A percentile compares a stretch with the other conserved stretches of the same genome.
phyloP scores from a whole-genome alignment of 1,140 invertebrate genomes.

The Laupala kohalensis region DNA sequence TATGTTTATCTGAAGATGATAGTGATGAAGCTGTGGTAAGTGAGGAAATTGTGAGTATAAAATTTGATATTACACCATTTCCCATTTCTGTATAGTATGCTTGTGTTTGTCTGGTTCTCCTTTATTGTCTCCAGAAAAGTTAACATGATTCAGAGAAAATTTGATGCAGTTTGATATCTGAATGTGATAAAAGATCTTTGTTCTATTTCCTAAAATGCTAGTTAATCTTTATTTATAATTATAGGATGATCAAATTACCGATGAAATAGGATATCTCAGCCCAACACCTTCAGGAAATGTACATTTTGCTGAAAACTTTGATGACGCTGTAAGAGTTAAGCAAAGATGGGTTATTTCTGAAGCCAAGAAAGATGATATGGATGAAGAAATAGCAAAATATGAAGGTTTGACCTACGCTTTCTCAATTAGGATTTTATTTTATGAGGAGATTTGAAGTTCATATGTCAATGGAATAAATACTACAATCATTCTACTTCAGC shows the following conservation, averaged over 20 bases:
- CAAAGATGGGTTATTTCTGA: constrained; percentile 78
- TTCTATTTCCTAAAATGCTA: neutral
- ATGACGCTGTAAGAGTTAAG: constrained; percentile 58
- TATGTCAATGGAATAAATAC: too few species aligned
- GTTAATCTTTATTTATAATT: neutral
- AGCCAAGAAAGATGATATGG: constrained; percentile 85
- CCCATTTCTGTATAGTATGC: too few species aligned
- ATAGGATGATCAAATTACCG: neutral
- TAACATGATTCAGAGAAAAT: too few species aligned
- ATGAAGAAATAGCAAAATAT: constrained; percentile 88
- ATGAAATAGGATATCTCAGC: constrained; percentile 24
- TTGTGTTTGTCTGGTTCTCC: too few species aligned
- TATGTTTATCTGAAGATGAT: neutral
- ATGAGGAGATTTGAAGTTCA: too few species aligned
- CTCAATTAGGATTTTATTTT: too few species aligned
- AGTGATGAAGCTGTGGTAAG: constrained; percentile 1
- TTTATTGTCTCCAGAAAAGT: too few species aligned
- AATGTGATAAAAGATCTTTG: neutral
- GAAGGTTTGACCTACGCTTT: too few species aligned
- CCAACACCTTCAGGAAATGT: constrained; percentile 35
- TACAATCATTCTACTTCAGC: too few species aligned
- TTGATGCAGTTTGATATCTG: too few species aligned
- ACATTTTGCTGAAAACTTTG: constrained; percentile 83
- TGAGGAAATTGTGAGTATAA: neutral
- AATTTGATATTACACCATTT: too few species aligned